Base-by-base conservation (phyloP, 2,113 vertebrate species). In the Odobenus rosmarus region DNA sequence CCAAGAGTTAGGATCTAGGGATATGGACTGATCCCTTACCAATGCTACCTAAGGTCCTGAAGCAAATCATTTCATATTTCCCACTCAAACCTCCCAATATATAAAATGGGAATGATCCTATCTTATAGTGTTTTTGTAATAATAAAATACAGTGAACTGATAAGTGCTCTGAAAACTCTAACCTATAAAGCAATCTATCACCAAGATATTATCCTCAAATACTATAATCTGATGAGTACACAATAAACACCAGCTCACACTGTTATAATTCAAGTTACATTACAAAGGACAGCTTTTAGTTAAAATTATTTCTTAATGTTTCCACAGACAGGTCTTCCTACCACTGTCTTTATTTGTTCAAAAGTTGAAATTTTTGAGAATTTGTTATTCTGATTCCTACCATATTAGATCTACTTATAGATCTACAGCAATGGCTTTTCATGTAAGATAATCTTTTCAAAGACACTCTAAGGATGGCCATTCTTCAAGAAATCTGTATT, bases 251-350 rank as follows among this genome's bases (percentile, higher is more conserved):
- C 31, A 64, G 26, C 49, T 90, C 80, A 83, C 18, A 71, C 26
- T 57, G 18, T 81, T 69, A 87, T 11, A 81, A 61, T 67, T 74
- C 10, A 51, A 36, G 11, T 13, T 62, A 53, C 11, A n/a, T 33
- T 72, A 36, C 16, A 39, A 89, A 74, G 28, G 31, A 33, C 3
- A 94, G 46, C 28, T 94, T 88, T 94, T 33, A 88, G 11, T 77
- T 89, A 55, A 71, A 83, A 91, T 84, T 88, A 88, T 71, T 77
- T 93, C 81, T 57, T 49, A 71, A 79, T 90, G 36, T 88, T 84
- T 84, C 8, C 33, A 80, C 18, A 62, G 26, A 79, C 36, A 55
- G n/a, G 53, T 59, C 28, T 76, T 83, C 33, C 36, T 57, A n/a
- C 33, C 11, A 59, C 36, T 69, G 69, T 57, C 33, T 42, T 5